Evolutionary conservation across 2,797 vertebrate genomes (phyloP).

Genomic region (Rhynchotus rufescens): DNA sequence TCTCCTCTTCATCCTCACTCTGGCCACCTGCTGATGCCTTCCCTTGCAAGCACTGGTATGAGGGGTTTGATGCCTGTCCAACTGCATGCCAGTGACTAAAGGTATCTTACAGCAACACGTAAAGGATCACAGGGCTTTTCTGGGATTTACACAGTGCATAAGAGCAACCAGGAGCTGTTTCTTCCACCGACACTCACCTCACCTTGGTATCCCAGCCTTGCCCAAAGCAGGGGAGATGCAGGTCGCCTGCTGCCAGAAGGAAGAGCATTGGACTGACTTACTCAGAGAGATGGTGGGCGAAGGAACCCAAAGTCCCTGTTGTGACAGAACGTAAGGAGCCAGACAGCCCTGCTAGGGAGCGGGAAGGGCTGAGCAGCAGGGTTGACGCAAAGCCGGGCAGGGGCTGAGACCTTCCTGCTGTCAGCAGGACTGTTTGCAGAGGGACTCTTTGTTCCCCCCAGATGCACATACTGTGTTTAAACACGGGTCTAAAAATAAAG

Average conservation of each 20-base stretch:
- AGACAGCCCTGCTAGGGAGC: conserved; percentile 17
- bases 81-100: neutral
- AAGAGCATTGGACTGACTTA: neutral
- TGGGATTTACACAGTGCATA: neutral
- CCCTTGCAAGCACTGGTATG: neutral
- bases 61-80: neutral
- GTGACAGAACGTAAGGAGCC: neutral
- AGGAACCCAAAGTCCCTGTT: neutral
- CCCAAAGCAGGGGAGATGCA: neutral
- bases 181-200: neutral
- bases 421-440: conserved; percentile 32
- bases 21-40: neutral
- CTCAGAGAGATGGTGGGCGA: neutral
- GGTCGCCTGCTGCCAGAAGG: neutral
- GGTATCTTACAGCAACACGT: neutral
- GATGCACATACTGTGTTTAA: conserved; percentile 52
- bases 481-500: conserved; percentile 56
- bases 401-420: conserved; percentile 35
- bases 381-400: neutral
- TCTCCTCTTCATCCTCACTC: neutral
- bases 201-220: neutral
- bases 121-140: neutral
- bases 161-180: neutral
- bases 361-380: conserved; percentile 26
- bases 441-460: conserved; percentile 58